Conservation (phyloP, 2,888 invertebrate genomes). For the Theodoxus fluviatilis region DNA sequence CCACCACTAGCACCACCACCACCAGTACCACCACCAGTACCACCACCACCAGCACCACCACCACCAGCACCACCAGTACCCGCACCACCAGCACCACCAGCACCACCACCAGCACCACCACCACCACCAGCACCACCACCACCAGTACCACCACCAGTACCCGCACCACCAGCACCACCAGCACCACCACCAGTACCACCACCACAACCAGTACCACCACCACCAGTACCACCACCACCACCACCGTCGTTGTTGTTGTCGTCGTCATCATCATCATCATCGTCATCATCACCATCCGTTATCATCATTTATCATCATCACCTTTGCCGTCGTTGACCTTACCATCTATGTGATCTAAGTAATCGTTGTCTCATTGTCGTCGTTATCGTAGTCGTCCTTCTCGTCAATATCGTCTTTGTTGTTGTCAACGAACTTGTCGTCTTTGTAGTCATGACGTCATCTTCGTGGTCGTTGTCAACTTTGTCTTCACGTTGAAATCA, state of each 20-base stretch:
- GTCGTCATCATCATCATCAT: conserved; percentile 16
- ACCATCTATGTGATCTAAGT: not conserved
- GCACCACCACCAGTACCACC: not conserved
- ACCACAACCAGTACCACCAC: not conserved
- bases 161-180: conserved; percentile 1
- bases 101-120: not conserved
- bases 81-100: not conserved
- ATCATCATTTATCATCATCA: not conserved
- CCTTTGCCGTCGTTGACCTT: not conserved
- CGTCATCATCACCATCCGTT: not conserved
- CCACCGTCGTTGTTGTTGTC: not conserved
- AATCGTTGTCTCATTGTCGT: conserved; percentile 4
- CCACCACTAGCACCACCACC: not conserved
- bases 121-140: not conserved
- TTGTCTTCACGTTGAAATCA: too few species aligned
- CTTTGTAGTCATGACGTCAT: not conserved
- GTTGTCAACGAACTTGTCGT: too few species aligned
- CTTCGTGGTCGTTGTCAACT: not conserved
- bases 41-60: not conserved
- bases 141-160: not conserved
- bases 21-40: not conserved
- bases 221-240: not conserved
- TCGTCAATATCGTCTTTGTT: not conserved
- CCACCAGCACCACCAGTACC: not conserved
- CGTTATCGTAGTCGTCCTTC: not conserved